Conservation (phyloP, 2,888 invertebrate genomes). For the Trichogramma dendrolimi region DNA sequence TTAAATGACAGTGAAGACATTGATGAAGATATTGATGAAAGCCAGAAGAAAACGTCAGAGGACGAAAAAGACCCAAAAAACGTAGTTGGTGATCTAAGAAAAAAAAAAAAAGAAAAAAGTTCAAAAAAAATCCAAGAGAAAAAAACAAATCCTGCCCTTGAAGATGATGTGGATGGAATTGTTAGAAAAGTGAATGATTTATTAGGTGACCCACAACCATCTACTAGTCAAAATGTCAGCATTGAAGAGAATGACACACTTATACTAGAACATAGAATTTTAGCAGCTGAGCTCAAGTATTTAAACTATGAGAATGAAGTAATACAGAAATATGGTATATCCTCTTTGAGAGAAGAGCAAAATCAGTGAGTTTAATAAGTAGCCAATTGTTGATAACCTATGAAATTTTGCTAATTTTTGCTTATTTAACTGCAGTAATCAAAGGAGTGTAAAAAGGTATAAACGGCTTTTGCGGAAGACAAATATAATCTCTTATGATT, state of each 20-base stretch:
- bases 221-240: slow-evolving; percentile 34
- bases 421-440: slow-evolving; percentile 50
- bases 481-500: no score
- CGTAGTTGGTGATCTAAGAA: slow-evolving; percentile 56
- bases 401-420: not conserved
- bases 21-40: slow-evolving; percentile 20
- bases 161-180: slow-evolving; percentile 64
- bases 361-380: slow-evolving; percentile 9
- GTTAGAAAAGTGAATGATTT: slow-evolving; percentile 66
- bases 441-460: slow-evolving; percentile 46
- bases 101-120: slow-evolving; percentile 29
- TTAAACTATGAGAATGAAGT: slow-evolving; percentile 78
- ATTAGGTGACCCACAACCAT: slow-evolving; percentile 57
- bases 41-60: slow-evolving; percentile 58
- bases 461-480: no score
- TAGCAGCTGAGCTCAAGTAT: slow-evolving; percentile 64
- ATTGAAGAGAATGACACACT: no score
- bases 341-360: slow-evolving; percentile 35
- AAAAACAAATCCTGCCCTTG: slow-evolving; percentile 24
- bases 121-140: slow-evolving; percentile 34
- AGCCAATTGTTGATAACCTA: not conserved
- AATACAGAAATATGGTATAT: slow-evolving; percentile 69
- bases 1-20: slow-evolving; percentile 62
- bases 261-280: no score
- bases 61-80: slow-evolving; percentile 66